A percentile compares a stretch with the other conserved stretches of the same genome.
Evolutionary conservation across 2,113 vertebrate genomes (phyloP).

Genomic region (Psephotus haematonotus): DNA sequence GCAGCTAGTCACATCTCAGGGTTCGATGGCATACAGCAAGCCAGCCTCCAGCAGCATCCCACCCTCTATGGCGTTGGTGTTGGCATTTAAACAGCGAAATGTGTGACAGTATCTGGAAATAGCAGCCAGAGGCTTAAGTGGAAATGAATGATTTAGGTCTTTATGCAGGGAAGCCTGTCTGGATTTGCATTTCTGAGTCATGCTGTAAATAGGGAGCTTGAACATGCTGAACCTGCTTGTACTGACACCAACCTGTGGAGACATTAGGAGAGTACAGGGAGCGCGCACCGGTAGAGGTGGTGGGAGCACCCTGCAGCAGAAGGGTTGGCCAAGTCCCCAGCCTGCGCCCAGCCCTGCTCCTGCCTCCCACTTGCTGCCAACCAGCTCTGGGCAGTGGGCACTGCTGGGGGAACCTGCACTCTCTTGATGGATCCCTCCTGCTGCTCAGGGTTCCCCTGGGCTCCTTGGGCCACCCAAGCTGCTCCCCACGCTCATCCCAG

Average conservation of each 20-base stretch:
- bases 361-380: background rate
- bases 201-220: background rate
- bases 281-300: rapidly evolving
- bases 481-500: background rate
- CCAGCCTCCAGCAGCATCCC: background rate
- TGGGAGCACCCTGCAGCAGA: background rate
- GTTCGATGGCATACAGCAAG: rapidly evolving
- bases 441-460: background rate
- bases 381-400: background rate
- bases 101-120: background rate
- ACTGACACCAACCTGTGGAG: background rate
- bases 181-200: background rate
- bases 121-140: background rate
- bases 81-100: background rate
- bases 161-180: background rate
- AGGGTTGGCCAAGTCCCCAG: background rate
- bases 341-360: background rate
- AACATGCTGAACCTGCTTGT: background rate
- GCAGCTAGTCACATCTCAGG: background rate
- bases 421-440: background rate
- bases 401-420: rapidly evolving
- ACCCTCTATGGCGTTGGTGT: background rate
- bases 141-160: background rate
- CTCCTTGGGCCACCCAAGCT: background rate
- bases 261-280: rapidly evolving